A percentile compares a stretch with the other conserved stretches of the same genome.
These are phyloP conservation scores for Torymus aiolomorphi DNA, from an alignment of 2,888 invertebrate genomes.

Conservation along the genomic window DNA sequence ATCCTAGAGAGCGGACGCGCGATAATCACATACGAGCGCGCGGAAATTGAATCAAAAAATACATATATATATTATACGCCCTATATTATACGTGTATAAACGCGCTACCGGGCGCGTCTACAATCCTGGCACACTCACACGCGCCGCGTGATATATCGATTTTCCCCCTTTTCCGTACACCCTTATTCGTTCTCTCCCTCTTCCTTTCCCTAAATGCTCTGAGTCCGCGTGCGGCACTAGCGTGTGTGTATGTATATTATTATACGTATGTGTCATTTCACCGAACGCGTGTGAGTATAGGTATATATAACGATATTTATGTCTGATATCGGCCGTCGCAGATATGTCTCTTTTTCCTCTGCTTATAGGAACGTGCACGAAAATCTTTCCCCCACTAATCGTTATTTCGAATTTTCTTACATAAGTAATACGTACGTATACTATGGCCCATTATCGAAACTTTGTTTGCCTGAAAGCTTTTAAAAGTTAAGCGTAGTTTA, in stretches of 20 bases:
- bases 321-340: no score
- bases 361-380: no score
- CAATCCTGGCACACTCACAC: not conserved
- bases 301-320: no score
- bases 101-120: no score
- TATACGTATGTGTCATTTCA: not conserved
- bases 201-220: conserved; percentile 25
- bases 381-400: no score
- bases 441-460: no score
- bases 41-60: conserved; percentile 29
- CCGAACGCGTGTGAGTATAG: no score
- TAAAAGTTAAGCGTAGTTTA: no score
- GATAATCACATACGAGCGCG: not conserved
- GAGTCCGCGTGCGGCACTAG: conserved; percentile 27
- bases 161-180: not conserved
- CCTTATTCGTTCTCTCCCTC: not conserved
- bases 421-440: no score
- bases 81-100: not conserved
- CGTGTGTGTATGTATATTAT: conserved; percentile 20
- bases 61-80: not conserved
- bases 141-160: not conserved
- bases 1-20: not conserved
- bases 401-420: no score
- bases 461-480: no score
- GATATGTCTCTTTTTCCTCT: no score